Base-by-base conservation (phyloP, 2,113 vertebrate species). In the Prinia subflava region DNA sequence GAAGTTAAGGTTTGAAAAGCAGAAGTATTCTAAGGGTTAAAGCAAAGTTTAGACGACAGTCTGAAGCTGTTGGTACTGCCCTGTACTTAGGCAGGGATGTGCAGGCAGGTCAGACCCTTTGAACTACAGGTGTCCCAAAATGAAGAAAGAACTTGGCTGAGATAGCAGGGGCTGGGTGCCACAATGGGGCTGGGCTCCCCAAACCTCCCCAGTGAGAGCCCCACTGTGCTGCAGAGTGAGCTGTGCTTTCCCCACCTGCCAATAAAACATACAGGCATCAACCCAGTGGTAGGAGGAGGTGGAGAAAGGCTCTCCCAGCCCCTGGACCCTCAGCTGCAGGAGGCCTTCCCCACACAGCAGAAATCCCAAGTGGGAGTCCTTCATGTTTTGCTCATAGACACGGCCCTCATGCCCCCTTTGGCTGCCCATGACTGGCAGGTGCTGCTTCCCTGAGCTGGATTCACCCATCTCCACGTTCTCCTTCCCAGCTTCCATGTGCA, bases 341-440 rank as follows among this genome's bases (percentile, higher is more conserved):
- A 89, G 22, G 15, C 53, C 30, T 79, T 76, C 19, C 17, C 44
- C 19, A 24, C 15, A 22, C 11, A 57, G 28, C 33, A 47, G 53
- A 24, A 59, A 35, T 35, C 30, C 59, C 73, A n/a, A 6, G 55
- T 6, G 30, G 23, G 53, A 18, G 15, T 39, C 24, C n/a, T 71
- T n/a, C 27, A 14, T 2, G 0, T 64, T 80, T 56, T 20, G 17
- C n/a, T 13, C 3, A 2, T 23, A 37, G 71, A 31, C 28, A 4
- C 0, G 0, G 37, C 28, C 42, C 37, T 76, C 6, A 0, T 47
- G n/a, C 5, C 6, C 16, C 1, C 17, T 37, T 56, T n/a, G 35
- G 39, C 78, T 70, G 46, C 30, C 65, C 18, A 9, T 1, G 14
- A 15, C 50, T 39, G 65, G 41, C 27, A 37, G 57, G 39, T 7